Conservation (phyloP, 2,888 invertebrate genomes). For the Pyrrhosoma nymphula region DNA sequence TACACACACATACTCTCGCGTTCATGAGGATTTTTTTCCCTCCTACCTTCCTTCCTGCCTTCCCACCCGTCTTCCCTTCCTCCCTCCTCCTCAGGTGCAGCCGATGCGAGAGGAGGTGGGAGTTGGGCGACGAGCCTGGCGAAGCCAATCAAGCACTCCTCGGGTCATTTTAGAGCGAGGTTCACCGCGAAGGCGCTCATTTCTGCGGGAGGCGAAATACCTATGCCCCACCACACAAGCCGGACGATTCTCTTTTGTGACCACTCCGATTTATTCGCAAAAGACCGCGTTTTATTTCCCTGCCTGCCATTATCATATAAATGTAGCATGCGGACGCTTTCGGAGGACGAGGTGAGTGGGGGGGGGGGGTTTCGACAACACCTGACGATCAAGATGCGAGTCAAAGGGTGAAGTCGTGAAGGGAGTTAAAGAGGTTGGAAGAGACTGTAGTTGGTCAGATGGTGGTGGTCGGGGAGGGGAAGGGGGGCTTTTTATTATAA, state of each 20-base stretch:
- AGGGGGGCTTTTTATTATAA: neutral
- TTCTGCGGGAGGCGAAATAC: slow-evolving; percentile 1
- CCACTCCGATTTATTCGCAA: slow-evolving; percentile 29
- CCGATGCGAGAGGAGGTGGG: neutral
- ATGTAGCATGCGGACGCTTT: neutral
- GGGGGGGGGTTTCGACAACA: neutral
- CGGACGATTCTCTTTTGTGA: neutral
- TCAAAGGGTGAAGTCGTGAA: slow-evolving; percentile 20
- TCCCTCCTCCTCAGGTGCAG: neutral
- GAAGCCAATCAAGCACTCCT: neutral
- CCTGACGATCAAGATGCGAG: slow-evolving; percentile 29
- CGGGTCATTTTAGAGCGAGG: neutral
- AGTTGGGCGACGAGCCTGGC: neutral
- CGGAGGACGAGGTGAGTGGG: neutral
- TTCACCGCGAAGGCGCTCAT: neutral
- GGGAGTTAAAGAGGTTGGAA: neutral
- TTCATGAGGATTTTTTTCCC: neutral
- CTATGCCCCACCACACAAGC: neutral
- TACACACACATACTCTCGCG: neutral
- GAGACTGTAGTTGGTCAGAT: neutral
- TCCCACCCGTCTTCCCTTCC: neutral
- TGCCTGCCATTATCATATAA: neutral
- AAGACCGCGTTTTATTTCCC: neutral
- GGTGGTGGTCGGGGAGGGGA: neutral
- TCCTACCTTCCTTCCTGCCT: neutral